Evolutionary conservation across 2,113 vertebrate species (phyloP).

Genomic region (Donacobius atricapilla): DNA sequence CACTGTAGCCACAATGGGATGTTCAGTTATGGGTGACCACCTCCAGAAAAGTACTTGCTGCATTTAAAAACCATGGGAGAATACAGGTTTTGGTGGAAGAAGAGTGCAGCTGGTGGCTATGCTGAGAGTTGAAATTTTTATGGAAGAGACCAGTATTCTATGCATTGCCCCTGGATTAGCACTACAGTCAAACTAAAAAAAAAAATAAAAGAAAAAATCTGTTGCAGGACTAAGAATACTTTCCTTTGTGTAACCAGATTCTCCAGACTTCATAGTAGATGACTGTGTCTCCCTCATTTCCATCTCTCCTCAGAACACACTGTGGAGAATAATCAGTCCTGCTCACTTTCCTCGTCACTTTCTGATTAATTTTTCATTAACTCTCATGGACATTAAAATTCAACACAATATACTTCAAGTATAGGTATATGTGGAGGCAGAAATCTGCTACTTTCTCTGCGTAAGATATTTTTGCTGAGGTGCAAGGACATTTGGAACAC

Average conservation of each 20-base stretch:
- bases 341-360: background rate
- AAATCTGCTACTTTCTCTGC: background rate
- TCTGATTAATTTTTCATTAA: background rate
- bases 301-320: background rate
- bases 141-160: background rate
- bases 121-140: background rate
- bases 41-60: background rate
- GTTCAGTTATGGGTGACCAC: background rate
- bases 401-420: background rate
- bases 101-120: background rate
- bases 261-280: background rate
- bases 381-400: background rate
- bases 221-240: background rate
- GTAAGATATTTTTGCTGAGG: background rate
- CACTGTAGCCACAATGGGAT: background rate
- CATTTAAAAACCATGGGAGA: background rate
- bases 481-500: background rate
- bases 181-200: background rate
- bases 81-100: background rate
- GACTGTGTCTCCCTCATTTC: background rate
- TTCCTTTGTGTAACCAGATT: background rate
- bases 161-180: background rate
- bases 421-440: background rate
- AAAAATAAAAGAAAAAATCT: background rate
- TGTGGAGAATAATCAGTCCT: background rate